phyloP scores from a whole-genome alignment of 2,113 vertebrate genomes.

The Phycodurus eques region DNA sequence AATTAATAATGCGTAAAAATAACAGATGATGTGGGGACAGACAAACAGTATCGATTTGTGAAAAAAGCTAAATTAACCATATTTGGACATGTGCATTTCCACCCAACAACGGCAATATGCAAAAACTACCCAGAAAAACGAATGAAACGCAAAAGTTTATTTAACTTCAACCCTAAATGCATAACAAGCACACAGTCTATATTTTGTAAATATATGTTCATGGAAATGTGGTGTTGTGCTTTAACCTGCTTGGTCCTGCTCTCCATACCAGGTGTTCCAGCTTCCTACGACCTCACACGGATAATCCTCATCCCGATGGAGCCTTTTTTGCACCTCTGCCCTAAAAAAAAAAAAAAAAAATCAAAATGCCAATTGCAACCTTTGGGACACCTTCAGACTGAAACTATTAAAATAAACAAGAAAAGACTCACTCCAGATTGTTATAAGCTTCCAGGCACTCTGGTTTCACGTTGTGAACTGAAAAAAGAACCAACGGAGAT shows the following conservation, averaged over 20 bases:
- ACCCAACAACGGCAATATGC: no score
- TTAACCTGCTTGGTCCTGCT: conserved; percentile 94
- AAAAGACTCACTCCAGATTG: conserved; percentile 83
- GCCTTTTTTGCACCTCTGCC: conserved; percentile 83
- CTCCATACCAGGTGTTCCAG: conserved; percentile 97
- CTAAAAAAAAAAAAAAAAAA: conserved; percentile 35
- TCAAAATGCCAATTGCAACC: not conserved
- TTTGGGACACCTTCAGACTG: not conserved
- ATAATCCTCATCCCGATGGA: conserved; percentile 83
- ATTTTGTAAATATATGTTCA: not conserved
- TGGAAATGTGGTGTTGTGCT: not conserved
- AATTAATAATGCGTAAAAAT: no score
- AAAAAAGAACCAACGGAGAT: conserved; percentile 33
- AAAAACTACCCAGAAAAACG: no score
- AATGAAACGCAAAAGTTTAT: no score
- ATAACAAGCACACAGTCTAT: no score
- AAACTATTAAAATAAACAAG: not conserved
- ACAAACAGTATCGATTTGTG: no score
- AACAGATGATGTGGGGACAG: no score
- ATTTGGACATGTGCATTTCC: no score
- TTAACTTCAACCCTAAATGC: no score
- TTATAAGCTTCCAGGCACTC: conserved; percentile 91
- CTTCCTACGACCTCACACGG: conserved; percentile 92
- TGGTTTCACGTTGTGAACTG: conserved; percentile 96
- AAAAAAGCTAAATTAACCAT: no score